phyloP scores from a whole-genome alignment of 1,140 invertebrate species.

The Bombus pyrosoma region DNA sequence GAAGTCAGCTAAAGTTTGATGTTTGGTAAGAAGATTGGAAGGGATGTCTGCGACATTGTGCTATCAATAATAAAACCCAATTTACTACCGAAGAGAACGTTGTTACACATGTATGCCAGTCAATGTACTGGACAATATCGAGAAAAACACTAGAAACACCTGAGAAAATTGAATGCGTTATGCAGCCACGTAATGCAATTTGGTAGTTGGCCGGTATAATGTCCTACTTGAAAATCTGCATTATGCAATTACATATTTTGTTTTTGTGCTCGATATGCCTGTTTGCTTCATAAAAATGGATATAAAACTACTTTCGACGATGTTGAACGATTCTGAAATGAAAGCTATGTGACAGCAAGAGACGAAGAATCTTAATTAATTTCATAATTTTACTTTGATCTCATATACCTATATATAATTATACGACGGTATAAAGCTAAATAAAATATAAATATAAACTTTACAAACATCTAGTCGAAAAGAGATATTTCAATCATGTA shows the following conservation, averaged over 20 bases:
- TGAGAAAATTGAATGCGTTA: slow-evolving; percentile 65
- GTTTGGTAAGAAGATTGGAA: not conserved
- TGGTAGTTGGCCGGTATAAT: not conserved
- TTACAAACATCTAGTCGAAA: not conserved
- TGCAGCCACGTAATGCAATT: slow-evolving; percentile 41
- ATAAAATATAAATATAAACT: not conserved
- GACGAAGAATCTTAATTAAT: not conserved
- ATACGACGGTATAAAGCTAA: not conserved
- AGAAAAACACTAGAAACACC: slow-evolving; percentile 60
- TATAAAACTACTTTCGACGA: too few species aligned
- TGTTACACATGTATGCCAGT: not conserved
- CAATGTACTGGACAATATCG: slow-evolving; percentile 55
- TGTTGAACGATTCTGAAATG: not conserved
- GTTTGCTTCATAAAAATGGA: not conserved
- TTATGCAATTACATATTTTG: not conserved
- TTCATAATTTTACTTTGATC: not conserved
- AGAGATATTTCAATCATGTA: not conserved
- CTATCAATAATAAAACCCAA: slow-evolving; percentile 68
- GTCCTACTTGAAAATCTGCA: not conserved
- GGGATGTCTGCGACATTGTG: slow-evolving; percentile 18
- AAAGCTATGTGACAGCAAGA: not conserved
- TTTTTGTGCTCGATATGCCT: not conserved
- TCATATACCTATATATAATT: not conserved
- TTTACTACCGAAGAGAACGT: slow-evolving; percentile 54
- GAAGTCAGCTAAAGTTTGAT: not conserved